Percentiles rank a stretch among this genome's conserved stretches.
Conservation (phyloP, 2,113 vertebrate species). For the Eclectus roratus region DNA sequence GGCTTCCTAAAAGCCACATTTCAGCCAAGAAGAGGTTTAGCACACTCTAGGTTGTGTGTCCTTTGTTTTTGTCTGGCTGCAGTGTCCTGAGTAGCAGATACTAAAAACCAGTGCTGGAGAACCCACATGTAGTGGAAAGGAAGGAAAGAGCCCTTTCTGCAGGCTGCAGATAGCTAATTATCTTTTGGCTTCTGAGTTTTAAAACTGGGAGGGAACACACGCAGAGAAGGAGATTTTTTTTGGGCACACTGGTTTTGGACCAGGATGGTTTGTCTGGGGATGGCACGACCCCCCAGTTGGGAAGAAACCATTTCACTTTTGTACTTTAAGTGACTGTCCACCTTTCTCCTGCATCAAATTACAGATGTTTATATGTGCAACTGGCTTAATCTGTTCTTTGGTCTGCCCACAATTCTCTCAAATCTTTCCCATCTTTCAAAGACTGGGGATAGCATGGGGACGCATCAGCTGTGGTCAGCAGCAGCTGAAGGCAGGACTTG, state of each 20-base stretch:
- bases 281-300: neutral
- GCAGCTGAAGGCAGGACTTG: neutral
- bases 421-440: neutral
- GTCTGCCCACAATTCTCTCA: neutral
- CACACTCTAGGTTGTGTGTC: accelerated
- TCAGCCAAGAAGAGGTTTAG: neutral
- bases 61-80: neutral
- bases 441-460: neutral
- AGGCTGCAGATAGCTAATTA: neutral
- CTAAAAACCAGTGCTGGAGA: neutral
- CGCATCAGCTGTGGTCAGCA: neutral
- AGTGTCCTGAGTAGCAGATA: neutral
- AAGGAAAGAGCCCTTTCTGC: neutral
- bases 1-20: neutral
- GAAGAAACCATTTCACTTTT: neutral
- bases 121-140: accelerated
- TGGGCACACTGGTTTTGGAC: neutral
- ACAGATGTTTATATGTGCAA: neutral
- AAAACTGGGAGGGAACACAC: accelerated
- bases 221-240: neutral
- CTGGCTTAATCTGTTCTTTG: neutral
- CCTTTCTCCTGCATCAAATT: neutral
- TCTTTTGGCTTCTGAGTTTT: neutral
- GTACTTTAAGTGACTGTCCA: too few species aligned
- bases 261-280: neutral